Percentiles rank a stretch among this genome's conserved stretches.
phyloP scores from a whole-genome alignment of 37 sponge, comb jelly and placozoan species.

The Theonella swinhoei region DNA sequence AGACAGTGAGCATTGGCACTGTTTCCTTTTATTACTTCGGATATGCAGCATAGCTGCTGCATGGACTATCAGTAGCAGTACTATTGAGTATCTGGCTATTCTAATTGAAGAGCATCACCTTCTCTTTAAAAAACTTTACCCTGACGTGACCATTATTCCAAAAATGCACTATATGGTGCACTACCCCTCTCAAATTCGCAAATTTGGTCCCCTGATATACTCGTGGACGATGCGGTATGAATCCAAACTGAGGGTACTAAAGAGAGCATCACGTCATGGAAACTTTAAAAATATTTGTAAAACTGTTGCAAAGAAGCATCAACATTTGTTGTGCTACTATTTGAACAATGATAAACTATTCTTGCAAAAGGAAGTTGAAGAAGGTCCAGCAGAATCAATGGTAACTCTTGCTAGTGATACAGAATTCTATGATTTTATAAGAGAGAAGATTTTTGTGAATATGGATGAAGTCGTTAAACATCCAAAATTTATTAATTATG shows the following conservation, averaged over 20 bases:
- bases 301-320: constrained; percentile 31
- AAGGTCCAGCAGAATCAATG: not conserved
- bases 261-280: not conserved
- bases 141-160: constrained; percentile 5
- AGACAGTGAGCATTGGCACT: constrained; percentile 32
- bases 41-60: constrained; percentile 16
- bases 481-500: constrained; percentile 17
- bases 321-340: constrained; percentile 30
- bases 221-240: constrained; percentile 56
- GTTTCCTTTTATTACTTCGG: constrained; percentile 8
- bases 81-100: not conserved
- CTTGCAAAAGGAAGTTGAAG: constrained; percentile 13
- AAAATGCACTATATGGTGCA: constrained; percentile 65
- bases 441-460: not conserved
- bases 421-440: not conserved
- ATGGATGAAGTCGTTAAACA: constrained; percentile 10
- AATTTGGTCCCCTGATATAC: constrained; percentile 37
- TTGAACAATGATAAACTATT: not conserved
- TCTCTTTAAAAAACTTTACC: constrained; percentile 5
- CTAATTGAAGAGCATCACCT: constrained; percentile 34
- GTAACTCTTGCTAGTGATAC: not conserved
- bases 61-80: not conserved
- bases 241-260: constrained; percentile 17
- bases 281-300: constrained; percentile 44
- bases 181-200: constrained; percentile 23